A percentile compares a stretch with the other conserved stretches of the same genome.
These are phyloP conservation scores for Watsonalla binaria DNA, from an alignment of 2,888 invertebrate genomes.

Conservation along the genomic window DNA sequence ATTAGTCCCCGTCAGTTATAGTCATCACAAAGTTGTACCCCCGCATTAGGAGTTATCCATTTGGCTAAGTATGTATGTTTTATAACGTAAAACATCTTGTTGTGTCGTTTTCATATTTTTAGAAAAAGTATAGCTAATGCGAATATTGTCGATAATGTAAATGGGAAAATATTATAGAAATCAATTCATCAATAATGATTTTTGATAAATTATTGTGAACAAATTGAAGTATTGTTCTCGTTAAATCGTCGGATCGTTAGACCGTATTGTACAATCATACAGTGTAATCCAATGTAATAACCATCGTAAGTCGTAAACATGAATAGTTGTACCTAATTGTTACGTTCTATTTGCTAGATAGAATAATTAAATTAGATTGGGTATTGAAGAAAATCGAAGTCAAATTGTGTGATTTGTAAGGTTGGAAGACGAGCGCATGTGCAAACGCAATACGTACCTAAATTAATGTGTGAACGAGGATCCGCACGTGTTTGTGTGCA, in stretches of 20 bases:
- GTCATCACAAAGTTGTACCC: constrained; percentile 71
- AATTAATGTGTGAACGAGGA: constrained; percentile 16
- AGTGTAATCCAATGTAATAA: constrained; percentile 64
- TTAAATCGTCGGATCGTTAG: constrained; percentile 56
- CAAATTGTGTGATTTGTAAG: constrained; percentile 59
- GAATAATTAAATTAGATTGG: constrained; percentile 77
- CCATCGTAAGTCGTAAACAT: constrained; percentile 50
- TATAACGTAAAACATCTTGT: constrained; percentile 64
- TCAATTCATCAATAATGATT: constrained; percentile 47
- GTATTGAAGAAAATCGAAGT: constrained; percentile 53
- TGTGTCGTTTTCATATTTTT: constrained; percentile 75
- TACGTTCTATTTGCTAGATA: constrained; percentile 78
- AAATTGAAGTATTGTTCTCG: constrained; percentile 63
- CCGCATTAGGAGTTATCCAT: constrained; percentile 56
- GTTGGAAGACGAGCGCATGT: constrained; percentile 36
- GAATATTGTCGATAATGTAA: constrained; percentile 58
- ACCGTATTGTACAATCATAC: constrained; percentile 64
- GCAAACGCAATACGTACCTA: constrained; percentile 24
- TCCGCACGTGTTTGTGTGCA: constrained; percentile 12
- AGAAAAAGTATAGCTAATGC: constrained; percentile 62
- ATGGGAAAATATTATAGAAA: constrained; percentile 43
- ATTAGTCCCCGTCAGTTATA: constrained; percentile 63
- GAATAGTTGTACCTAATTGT: constrained; percentile 73
- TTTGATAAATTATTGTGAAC: constrained; percentile 67
- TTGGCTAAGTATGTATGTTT: constrained; percentile 62